Percentiles rank a stretch among this genome's conserved stretches.
These are phyloP conservation scores for Microplitis manilae DNA, from an alignment of 2,888 invertebrate species.

Conservation along the genomic window DNA sequence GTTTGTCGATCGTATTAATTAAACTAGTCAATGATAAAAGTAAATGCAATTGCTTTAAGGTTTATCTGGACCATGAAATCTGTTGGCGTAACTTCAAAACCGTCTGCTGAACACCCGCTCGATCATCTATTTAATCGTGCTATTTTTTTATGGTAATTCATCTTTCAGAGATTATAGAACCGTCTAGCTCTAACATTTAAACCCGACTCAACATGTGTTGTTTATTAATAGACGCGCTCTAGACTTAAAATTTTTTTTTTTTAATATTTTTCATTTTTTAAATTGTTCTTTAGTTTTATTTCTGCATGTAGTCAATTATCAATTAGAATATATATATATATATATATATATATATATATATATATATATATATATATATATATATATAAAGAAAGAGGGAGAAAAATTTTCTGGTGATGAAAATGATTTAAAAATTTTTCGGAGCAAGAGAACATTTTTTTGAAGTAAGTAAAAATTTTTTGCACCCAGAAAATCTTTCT, in stretches of 20 bases:
- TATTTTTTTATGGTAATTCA: background rate
- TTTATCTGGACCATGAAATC: slow-evolving; percentile 20
- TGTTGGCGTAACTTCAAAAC: slow-evolving; percentile 11
- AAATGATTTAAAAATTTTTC: too few species aligned
- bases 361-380: too few species aligned
- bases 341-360: too few species aligned
- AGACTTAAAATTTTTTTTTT: background rate
- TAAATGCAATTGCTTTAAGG: background rate
- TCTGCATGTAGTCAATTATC: too few species aligned
- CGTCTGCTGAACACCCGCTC: background rate
- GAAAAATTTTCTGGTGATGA: too few species aligned
- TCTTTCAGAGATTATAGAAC: background rate
- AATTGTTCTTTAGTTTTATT: too few species aligned
- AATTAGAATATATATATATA: too few species aligned
- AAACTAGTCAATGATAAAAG: slow-evolving; percentile 4
- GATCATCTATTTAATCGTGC: background rate
- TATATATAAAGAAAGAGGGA: too few species aligned
- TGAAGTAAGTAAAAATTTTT: too few species aligned
- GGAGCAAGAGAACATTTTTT: too few species aligned
- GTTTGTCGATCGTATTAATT: background rate
- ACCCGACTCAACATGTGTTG: background rate
- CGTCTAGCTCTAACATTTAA: background rate
- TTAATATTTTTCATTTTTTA: background rate
- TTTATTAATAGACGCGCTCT: background rate
- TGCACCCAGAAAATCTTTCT: too few species aligned